phyloP scores from a whole-genome alignment of 2,888 invertebrate species.

The Andrena fulva region DNA sequence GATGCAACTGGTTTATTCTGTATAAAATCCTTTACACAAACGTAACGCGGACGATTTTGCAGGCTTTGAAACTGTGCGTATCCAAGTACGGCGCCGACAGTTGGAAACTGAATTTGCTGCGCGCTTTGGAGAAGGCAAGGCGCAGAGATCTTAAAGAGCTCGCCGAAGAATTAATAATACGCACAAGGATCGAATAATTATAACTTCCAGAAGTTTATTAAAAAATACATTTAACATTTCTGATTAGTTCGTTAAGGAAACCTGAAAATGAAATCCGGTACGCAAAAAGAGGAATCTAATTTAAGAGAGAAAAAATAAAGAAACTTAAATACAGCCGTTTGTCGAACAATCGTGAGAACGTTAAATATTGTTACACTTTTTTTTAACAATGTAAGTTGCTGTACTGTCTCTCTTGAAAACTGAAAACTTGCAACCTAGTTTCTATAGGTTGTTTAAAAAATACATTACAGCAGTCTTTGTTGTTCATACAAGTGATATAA shows the following conservation, averaged over 20 bases:
- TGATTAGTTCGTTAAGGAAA: conserved; percentile 4
- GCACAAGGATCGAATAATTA: not conserved
- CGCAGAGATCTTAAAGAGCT: conserved; percentile 79
- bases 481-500: conserved; percentile 13
- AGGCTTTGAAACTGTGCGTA: conserved; percentile 78
- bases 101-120: conserved; percentile 76
- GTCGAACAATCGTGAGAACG: conserved; percentile 44
- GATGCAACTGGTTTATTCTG: conserved; percentile 42
- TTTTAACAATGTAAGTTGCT: conserved; percentile 58
- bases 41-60: conserved; percentile 45
- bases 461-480: conserved; percentile 35
- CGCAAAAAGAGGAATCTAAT: conserved; percentile 31
- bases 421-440: conserved; percentile 55
- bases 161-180: conserved; percentile 55
- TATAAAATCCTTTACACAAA: conserved; percentile 21
- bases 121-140: conserved; percentile 77
- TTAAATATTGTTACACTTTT: conserved; percentile 41
- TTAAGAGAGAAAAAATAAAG: conserved; percentile 50
- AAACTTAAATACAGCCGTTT: conserved; percentile 50
- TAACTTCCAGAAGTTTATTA: conserved; percentile 16
- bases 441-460: conserved; percentile 23
- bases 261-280: conserved; percentile 27
- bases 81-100: conserved; percentile 58
- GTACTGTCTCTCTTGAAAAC: conserved; percentile 53
- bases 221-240: conserved; percentile 4